A percentile compares a stretch with the other conserved stretches of the same genome.
These are phyloP conservation scores for Tribolium castaneum DNA, from an alignment of 1,140 invertebrate genomes.

Conservation along the genomic window DNA sequence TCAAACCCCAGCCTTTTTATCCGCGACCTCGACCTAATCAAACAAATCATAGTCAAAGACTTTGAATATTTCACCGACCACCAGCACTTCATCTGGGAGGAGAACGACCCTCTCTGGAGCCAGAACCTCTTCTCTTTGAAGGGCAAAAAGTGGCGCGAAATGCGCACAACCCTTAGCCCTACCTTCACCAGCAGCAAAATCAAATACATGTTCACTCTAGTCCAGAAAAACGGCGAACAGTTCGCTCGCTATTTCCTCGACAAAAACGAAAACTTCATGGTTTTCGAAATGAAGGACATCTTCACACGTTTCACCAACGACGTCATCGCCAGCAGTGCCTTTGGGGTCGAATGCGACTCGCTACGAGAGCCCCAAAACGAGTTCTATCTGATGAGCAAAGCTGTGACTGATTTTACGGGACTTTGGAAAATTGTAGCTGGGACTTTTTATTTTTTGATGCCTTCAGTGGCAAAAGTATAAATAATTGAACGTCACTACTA, in stretches of 20 bases:
- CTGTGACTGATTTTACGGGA: background rate
- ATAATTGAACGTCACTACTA: too few species aligned
- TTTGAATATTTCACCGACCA: constrained; percentile 62
- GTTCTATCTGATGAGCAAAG: constrained; percentile 65
- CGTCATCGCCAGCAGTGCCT: constrained; percentile 69
- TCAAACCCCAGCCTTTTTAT: constrained; percentile 66
- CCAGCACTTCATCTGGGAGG: constrained; percentile 6
- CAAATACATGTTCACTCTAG: constrained; percentile 66
- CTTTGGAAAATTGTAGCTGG: background rate
- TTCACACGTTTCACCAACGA: constrained; percentile 70
- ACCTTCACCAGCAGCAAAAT: constrained; percentile 72
- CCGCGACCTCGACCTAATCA: constrained; percentile 68
- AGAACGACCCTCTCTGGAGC: constrained; percentile 57
- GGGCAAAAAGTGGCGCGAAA: constrained; percentile 69
- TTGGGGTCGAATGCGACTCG: constrained; percentile 70
- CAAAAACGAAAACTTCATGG: constrained; percentile 16
- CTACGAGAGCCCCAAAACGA: constrained; percentile 66
- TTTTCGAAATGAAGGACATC: constrained; percentile 50
- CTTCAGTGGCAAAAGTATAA: background rate
- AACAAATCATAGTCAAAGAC: constrained; percentile 57
- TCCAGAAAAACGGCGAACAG: constrained; percentile 62
- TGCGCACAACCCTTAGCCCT: constrained; percentile 69
- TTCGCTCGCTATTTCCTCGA: constrained; percentile 45
- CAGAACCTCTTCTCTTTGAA: constrained; percentile 64
- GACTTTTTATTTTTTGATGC: background rate